Evolutionary conservation across 2,888 invertebrate species (phyloP).

Genomic region (Ametastegia equiseti): DNA sequence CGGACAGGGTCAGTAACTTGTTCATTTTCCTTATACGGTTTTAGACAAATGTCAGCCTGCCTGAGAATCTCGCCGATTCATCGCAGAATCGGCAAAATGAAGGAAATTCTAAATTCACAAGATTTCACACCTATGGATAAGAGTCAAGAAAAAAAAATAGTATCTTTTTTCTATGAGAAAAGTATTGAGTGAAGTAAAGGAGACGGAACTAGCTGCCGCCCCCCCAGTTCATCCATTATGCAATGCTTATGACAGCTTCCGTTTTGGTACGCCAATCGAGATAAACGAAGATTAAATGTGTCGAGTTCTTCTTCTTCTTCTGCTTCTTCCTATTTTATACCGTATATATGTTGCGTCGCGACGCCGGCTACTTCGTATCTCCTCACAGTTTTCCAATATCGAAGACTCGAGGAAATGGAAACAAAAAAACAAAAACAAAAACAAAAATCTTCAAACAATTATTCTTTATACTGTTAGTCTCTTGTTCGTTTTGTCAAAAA

Average conservation of each 20-base stretch:
- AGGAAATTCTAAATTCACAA: too few relatives aligned
- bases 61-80: too few relatives aligned
- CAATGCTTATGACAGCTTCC: slow-evolving; percentile 34
- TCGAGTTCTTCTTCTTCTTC: neutral
- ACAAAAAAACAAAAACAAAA: neutral
- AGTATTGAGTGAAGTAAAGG: neutral
- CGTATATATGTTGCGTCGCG: neutral
- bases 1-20: too few relatives aligned
- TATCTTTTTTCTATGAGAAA: too few relatives aligned
- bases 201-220: neutral
- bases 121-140: too few relatives aligned
- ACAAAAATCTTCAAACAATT: neutral
- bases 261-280: neutral
- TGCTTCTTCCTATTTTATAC: neutral
- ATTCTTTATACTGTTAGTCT: neutral
- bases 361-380: neutral
- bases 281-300: slow-evolving; percentile 16
- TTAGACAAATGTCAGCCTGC: too few relatives aligned
- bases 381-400: neutral
- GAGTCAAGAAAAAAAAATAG: too few relatives aligned
- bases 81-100: too few relatives aligned
- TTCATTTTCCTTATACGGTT: too few relatives aligned
- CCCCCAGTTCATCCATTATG: slow-evolving; percentile 12
- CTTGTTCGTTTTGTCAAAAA: too few relatives aligned
- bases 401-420: neutral